Evolutionary conservation across 2,113 vertebrate genomes (phyloP).

Genomic region (Pachycephala philippinensis): DNA sequence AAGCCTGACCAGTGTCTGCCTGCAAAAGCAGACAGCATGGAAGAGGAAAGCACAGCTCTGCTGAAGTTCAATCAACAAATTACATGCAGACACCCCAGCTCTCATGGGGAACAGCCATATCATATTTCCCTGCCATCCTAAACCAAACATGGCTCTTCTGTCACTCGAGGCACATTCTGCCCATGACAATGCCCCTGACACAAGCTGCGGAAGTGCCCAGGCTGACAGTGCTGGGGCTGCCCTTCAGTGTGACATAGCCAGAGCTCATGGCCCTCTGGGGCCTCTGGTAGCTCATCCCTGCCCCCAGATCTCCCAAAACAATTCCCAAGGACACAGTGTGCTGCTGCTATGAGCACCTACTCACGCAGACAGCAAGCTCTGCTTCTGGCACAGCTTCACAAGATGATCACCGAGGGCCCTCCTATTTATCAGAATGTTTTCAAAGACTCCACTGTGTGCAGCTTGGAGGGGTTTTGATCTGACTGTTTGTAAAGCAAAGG

Average conservation of each 20-base stretch:
- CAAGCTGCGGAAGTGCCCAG: not conserved
- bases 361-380: not conserved
- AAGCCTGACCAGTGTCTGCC: not conserved
- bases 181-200: not conserved
- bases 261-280: not conserved
- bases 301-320: not conserved
- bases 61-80: not conserved
- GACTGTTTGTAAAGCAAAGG: not conserved
- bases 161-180: not conserved
- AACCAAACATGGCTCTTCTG: not conserved
- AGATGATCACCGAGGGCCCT: fast-evolving
- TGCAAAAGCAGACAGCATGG: not conserved
- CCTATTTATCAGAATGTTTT: not conserved
- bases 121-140: not conserved
- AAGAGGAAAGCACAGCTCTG: not conserved
- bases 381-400: not conserved
- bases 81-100: not conserved
- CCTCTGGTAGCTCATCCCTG: not conserved
- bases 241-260: not conserved
- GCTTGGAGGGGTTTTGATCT: not conserved
- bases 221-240: not conserved
- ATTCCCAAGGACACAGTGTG: fast-evolving
- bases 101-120: fast-evolving
- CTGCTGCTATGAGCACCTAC: not conserved
- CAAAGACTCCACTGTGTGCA: not conserved